Conservation (phyloP, 2,797 vertebrate genomes). For the Tapera naevia region DNA sequence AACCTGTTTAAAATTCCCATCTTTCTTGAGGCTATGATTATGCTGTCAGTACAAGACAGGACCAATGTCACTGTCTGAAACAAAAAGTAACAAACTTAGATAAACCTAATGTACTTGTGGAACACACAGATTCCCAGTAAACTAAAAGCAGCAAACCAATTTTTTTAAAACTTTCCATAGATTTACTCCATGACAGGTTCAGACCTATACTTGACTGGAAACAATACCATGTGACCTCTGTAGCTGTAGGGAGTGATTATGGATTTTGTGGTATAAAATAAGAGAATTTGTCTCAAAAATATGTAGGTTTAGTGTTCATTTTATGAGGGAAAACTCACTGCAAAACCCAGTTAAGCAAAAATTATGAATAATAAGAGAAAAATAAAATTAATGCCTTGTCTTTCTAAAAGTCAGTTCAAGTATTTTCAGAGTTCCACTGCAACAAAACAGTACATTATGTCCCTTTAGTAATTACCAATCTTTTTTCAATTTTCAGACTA, state of each 20-base stretch:
- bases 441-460: conserved; percentile 19
- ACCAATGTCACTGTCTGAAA: neutral
- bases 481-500: conserved; percentile 49
- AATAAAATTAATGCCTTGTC: neutral
- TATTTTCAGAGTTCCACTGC: neutral
- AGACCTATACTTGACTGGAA: neutral
- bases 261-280: neutral
- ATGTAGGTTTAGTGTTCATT: neutral
- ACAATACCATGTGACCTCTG: neutral
- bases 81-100: neutral
- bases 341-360: neutral
- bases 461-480: conserved; percentile 36
- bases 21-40: neutral
- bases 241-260: neutral
- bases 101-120: neutral
- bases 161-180: neutral
- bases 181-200: neutral
- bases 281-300: neutral
- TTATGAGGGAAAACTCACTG: neutral
- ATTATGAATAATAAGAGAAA: neutral
- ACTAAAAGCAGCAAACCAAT: neutral
- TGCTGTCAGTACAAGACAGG: neutral
- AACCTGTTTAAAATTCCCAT: neutral
- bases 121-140: neutral
- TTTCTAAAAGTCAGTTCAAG: neutral